phyloP scores from a whole-genome alignment of 1,140 invertebrate species.

The Drosophila saltans region DNA sequence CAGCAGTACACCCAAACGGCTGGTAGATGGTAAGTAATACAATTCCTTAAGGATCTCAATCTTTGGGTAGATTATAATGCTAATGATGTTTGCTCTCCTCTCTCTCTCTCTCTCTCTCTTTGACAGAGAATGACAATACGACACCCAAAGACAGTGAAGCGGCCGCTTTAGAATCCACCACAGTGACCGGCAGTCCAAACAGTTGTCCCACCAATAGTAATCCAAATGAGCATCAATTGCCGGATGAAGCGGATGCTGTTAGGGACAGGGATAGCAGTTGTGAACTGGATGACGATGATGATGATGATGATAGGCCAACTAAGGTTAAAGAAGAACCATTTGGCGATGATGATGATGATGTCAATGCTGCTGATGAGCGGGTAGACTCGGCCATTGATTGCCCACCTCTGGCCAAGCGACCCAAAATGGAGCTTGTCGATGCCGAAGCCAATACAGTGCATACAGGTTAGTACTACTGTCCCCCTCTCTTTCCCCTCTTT shows the following conservation, averaged over 20 bases:
- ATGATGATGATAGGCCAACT: constrained; percentile 28
- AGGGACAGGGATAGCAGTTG: constrained; percentile 34
- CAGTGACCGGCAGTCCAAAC: constrained; percentile 37
- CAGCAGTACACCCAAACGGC: constrained; percentile 88
- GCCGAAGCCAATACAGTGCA: constrained; percentile 94
- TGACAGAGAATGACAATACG: constrained; percentile 80
- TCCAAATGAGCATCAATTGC: not conserved
- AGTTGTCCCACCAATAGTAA: constrained; percentile 18
- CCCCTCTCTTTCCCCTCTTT: not conserved
- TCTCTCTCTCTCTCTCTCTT: not conserved
- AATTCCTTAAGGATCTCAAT: no score
- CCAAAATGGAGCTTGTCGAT: constrained; percentile 91
- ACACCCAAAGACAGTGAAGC: constrained; percentile 71
- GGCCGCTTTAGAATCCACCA: constrained; percentile 32
- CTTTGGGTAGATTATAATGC: no score
- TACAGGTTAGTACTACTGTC: constrained; percentile 88
- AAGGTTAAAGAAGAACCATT: constrained; percentile 87
- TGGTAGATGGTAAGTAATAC: constrained; percentile 84
- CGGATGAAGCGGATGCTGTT: constrained; percentile 18
- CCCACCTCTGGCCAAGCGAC: constrained; percentile 86
- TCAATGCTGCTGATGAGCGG: constrained; percentile 24
- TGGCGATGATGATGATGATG: constrained; percentile 46
- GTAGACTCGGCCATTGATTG: constrained; percentile 44
- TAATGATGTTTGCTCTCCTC: no score
- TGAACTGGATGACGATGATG: constrained; percentile 43